Evolutionary conservation across 1,140 invertebrate species (phyloP).

Genomic region (Nephotettix cincticeps): DNA sequence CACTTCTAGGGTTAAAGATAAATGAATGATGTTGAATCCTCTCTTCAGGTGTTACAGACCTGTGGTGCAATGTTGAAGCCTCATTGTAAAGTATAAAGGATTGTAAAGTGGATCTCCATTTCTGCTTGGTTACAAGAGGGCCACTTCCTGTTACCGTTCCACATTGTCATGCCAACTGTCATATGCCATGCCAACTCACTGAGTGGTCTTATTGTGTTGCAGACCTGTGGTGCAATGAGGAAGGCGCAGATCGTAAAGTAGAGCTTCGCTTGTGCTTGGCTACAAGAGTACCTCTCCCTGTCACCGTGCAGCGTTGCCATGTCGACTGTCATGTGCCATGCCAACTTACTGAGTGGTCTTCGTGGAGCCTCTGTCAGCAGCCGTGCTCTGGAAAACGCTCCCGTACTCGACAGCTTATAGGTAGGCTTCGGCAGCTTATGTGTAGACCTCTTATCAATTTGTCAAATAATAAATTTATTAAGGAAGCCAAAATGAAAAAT

Average conservation of each 20-base stretch:
- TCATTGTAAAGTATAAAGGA: too few relatives aligned
- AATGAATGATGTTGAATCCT: neutral
- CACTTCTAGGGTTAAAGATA: too few relatives aligned
- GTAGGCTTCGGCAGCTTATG: conserved; percentile 28
- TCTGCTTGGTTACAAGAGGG: conserved; percentile 35
- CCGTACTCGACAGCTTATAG: conserved; percentile 43
- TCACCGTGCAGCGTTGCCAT: conserved; percentile 45
- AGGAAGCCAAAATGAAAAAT: too few relatives aligned
- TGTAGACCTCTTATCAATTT: too few relatives aligned
- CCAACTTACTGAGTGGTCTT: conserved; percentile 51
- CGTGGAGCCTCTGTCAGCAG: conserved; percentile 56
- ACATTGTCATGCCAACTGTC: conserved; percentile 46
- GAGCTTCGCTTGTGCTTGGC: conserved; percentile 40
- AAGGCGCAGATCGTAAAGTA: conserved; percentile 34
- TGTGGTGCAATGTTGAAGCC: conserved; percentile 40
- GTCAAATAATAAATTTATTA: too few relatives aligned
- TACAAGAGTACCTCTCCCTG: conserved; percentile 32
- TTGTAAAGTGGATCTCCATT: conserved; percentile 38
- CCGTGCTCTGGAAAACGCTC: conserved; percentile 47
- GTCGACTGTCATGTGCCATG: conserved; percentile 47
- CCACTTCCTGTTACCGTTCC: conserved; percentile 41
- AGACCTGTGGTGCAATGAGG: conserved; percentile 42
- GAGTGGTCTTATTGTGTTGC: conserved; percentile 47
- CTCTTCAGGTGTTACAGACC: conserved; percentile 30
- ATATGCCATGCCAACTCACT: conserved; percentile 47